A percentile compares a stretch with the other conserved stretches of the same genome.
Evolutionary conservation across 1,140 invertebrate genomes (phyloP).

Genomic region (Paracyclopina nana): DNA sequence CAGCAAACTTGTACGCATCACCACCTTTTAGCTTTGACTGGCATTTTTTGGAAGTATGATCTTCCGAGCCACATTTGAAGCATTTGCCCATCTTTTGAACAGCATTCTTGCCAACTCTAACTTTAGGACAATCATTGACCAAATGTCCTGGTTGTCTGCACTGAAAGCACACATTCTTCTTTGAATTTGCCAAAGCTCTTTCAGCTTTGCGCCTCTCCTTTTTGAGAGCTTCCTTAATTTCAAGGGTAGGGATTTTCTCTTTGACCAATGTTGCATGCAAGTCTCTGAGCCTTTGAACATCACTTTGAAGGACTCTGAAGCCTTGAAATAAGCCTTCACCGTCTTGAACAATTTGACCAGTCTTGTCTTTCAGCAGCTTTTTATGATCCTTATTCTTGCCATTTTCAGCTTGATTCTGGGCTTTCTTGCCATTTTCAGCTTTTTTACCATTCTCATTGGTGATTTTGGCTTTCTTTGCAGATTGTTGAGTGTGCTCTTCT

Average conservation of each 20-base stretch:
- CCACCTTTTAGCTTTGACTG: conserved; percentile 22
- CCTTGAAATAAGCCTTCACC: conserved; percentile 16
- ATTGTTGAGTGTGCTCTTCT: not conserved
- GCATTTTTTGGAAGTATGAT: conserved; percentile 56
- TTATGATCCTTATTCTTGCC: not conserved
- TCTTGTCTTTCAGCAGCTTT: conserved; percentile 5
- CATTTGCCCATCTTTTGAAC: conserved; percentile 31
- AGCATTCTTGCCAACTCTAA: not conserved
- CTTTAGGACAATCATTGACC: conserved; percentile 1
- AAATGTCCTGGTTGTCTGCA: conserved; percentile 12
- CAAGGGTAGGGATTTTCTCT: not conserved
- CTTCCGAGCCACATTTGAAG: conserved; percentile 63
- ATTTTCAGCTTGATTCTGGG: not conserved
- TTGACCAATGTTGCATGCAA: not conserved
- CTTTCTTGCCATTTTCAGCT: not conserved
- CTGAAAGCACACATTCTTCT: conserved; percentile 10
- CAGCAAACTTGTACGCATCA: conserved; percentile 53
- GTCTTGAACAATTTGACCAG: conserved; percentile 3
- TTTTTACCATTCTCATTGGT: not conserved
- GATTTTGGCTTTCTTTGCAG: not conserved
- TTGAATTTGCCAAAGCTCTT: conserved; percentile 4
- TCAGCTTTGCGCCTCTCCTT: conserved; percentile 1
- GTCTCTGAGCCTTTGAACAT: not conserved
- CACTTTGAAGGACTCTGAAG: conserved; percentile 3
- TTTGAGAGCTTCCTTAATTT: conserved; percentile 1